A percentile compares a stretch with the other conserved stretches of the same genome.
Conservation (phyloP, 92 coral and sea anemone genomes). For the Isaurus tuberculatus region DNA sequence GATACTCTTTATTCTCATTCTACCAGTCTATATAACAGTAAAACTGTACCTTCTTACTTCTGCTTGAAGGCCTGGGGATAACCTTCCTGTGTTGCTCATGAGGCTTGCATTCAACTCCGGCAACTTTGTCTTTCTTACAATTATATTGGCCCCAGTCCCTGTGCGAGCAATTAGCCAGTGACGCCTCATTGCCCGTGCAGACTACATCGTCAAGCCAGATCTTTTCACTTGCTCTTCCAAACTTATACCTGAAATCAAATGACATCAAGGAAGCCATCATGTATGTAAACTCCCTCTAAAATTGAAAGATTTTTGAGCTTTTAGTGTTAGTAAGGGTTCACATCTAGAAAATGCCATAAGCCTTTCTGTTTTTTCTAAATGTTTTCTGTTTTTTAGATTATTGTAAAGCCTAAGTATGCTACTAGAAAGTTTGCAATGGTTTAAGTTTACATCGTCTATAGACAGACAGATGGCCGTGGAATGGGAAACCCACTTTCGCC, state of each 20-base stretch:
- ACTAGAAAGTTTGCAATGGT: no score
- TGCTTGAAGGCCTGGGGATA: slow-evolving; percentile 23
- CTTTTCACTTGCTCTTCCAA: slow-evolving; percentile 27
- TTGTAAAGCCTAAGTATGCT: no score
- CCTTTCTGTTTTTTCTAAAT: no score
- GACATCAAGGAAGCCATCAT: neutral
- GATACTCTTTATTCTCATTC: neutral
- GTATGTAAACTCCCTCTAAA: no score
- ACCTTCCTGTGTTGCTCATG: slow-evolving; percentile 19
- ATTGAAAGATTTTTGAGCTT: no score
- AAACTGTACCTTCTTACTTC: slow-evolving; percentile 25
- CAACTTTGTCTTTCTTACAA: slow-evolving; percentile 18
- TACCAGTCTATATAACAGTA: neutral
- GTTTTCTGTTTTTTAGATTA: no score
- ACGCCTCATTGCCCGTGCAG: slow-evolving; percentile 53
- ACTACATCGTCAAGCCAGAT: slow-evolving; percentile 49
- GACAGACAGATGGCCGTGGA: no score
- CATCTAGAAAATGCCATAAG: no score
- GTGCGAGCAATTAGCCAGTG: slow-evolving; percentile 51
- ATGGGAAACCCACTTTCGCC: no score
- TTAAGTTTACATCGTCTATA: no score
- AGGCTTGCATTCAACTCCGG: slow-evolving; percentile 58
- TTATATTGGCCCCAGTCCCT: slow-evolving; percentile 52
- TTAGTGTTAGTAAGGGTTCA: no score
- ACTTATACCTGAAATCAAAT: slow-evolving; percentile 35